Conservation (phyloP, 2,888 invertebrate species). For the Entomobrya proxima region DNA sequence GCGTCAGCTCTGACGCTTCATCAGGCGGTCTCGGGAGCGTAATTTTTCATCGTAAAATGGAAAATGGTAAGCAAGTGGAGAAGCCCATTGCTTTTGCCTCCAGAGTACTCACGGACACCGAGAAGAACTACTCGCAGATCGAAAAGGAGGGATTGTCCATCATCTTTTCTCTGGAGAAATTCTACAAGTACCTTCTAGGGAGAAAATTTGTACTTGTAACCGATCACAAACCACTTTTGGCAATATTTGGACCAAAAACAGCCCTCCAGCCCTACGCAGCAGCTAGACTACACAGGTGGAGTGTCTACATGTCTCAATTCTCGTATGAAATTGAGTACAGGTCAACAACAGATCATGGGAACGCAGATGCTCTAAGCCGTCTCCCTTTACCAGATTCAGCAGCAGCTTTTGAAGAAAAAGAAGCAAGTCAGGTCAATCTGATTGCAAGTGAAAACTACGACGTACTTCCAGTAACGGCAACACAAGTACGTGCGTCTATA, state of each 20-base stretch:
- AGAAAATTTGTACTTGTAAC: constrained; percentile 28
- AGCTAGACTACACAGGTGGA: constrained; percentile 44
- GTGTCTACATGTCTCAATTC: constrained; percentile 30
- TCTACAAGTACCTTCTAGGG: constrained; percentile 28
- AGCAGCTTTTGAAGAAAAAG: not conserved
- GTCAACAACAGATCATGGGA: constrained; percentile 21
- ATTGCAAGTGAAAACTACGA: too few species aligned
- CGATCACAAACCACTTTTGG: constrained; percentile 39
- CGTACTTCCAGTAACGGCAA: not conserved
- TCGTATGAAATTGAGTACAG: constrained; percentile 22
- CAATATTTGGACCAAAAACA: constrained; percentile 45
- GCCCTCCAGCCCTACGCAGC: constrained; percentile 8
- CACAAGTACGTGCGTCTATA: not conserved
- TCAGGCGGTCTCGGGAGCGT: too few species aligned
- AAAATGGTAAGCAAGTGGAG: too few species aligned
- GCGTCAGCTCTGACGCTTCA: too few species aligned
- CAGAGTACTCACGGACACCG: too few species aligned
- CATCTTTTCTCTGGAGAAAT: not conserved
- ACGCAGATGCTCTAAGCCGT: constrained; percentile 45
- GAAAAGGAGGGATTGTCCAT: too few species aligned
- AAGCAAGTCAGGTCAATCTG: not conserved
- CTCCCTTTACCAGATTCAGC: not conserved
- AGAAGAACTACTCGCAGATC: too few species aligned
- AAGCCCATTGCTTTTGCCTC: too few species aligned
- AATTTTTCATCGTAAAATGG: too few species aligned